Evolutionary conservation across 2,113 vertebrate genomes (phyloP).

Genomic region (Trematomus loennbergii): DNA sequence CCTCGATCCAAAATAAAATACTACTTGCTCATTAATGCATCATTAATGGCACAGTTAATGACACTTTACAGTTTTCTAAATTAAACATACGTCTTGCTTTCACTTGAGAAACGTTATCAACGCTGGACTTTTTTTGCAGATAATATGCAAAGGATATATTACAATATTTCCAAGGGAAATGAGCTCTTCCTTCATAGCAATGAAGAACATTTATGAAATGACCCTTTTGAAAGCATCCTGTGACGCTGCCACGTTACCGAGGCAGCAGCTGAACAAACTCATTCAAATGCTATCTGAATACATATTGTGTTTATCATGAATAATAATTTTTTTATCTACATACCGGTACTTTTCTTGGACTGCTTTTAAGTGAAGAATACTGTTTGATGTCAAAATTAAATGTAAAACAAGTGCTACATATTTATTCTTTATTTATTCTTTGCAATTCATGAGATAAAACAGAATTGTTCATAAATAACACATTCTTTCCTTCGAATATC

Average conservation of each 20-base stretch:
- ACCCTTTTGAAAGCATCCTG: not conserved
- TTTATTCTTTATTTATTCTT: conserved; percentile 34
- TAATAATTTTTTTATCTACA: no score
- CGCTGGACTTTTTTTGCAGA: no score
- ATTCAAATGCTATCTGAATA: not conserved
- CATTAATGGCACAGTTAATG: not conserved
- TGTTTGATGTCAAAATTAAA: conserved; percentile 47
- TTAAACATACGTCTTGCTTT: not conserved
- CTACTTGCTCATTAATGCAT: not conserved
- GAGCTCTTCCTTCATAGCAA: not conserved
- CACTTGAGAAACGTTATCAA: not conserved
- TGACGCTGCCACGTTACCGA: no score
- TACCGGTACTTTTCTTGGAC: not conserved
- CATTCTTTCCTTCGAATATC: conserved; percentile 6
- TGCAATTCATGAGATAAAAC: conserved; percentile 40
- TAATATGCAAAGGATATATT: not conserved
- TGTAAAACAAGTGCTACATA: conserved; percentile 41
- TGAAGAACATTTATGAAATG: not conserved
- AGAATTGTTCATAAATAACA: conserved; percentile 22
- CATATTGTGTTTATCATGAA: not conserved
- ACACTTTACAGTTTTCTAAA: not conserved
- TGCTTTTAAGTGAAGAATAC: not conserved
- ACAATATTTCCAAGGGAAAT: not conserved
- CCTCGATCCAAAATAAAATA: not conserved
- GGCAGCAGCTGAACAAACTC: not conserved